Base-by-base conservation (phyloP, 2,113 vertebrate species). In the Lophochroa leadbeateri region DNA sequence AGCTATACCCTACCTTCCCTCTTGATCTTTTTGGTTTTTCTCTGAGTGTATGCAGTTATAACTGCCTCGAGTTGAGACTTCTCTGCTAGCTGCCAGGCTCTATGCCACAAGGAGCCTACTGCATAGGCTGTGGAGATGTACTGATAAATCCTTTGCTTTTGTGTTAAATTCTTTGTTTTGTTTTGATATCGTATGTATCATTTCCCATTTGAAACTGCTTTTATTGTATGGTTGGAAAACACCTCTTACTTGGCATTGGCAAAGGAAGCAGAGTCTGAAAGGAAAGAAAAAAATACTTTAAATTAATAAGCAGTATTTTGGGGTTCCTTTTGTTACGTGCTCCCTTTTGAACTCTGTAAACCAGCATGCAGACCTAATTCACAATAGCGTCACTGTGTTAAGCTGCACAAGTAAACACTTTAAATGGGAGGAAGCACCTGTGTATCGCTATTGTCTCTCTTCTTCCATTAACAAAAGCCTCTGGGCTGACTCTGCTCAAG, bases 381-480 rank as follows among this genome's bases (percentile, higher is more conserved):
- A 63, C 84, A 74, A 19, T 1, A 58, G 49, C 86, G 94, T 96
- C 96, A 91, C 91, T 18, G 50, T 43, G 75, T 9, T 90, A 49
- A 85, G 88, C 88, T 46, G 81, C 91, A 39, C 81, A 50, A 96
- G 96, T 97, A 97, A 97, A 97, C 96, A 97, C 91, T 92, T 94
- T 94, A 96, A 97, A 96, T 96, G 92, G 95, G 96, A 97, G 96
- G 96, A 97, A 97, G 92, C 96, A 97, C 96, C 96, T 97, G 96
- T 53, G 7, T 28, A 11, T 52, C 3, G 53, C 96, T 93, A 97
- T 96, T 97, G 96, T 97, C 94, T 90, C 72, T 50, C 78, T 29
- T 61, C 86, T 87, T 39, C 92, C 91, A 85, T 89, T 58, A 94
- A 88, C 94, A 46, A 72, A 86, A 89, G 52, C 23, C 86, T 94